Conservation (phyloP, 2,797 vertebrate species). For the Lepus townsendii region DNA sequence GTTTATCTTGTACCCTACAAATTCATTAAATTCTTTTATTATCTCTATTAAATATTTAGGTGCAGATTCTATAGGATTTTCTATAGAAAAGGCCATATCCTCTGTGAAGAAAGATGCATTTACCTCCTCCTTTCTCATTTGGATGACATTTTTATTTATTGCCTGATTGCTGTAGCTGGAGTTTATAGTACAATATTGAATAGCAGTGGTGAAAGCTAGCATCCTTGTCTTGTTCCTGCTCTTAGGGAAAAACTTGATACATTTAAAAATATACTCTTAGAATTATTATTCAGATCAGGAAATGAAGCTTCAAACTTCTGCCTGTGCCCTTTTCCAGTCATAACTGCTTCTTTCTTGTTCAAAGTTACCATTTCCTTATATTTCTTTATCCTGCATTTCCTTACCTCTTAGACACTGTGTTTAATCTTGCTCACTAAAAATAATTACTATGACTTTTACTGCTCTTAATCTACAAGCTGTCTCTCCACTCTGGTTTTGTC, state of each 20-base stretch:
- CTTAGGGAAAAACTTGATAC: not conserved
- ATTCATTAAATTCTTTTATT: too few relatives aligned
- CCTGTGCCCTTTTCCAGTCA: not conserved
- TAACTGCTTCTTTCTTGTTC: not conserved
- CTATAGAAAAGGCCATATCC: too few relatives aligned
- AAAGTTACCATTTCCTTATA: not conserved
- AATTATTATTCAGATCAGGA: not conserved
- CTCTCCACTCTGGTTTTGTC: not conserved
- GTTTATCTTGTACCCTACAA: too few relatives aligned
- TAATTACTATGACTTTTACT: not conserved
- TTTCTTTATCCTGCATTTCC: not conserved
- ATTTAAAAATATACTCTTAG: not conserved
- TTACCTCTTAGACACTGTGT: not conserved
- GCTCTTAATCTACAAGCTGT: not conserved
- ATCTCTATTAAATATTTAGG: too few relatives aligned
- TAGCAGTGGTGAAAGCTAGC: too few relatives aligned
- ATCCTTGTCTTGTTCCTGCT: too few relatives aligned
- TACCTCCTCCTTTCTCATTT: not conserved
- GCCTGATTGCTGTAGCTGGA: not conserved
- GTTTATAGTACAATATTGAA: too few relatives aligned
- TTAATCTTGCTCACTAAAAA: not conserved
- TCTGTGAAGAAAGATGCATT: too few relatives aligned
- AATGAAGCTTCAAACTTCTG: conserved; percentile 12
- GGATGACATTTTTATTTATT: not conserved
- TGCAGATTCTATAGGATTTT: too few relatives aligned